These are phyloP conservation scores for Lepus oiostolus DNA, from an alignment of 2,797 vertebrate species.

Conservation along the genomic window DNA sequence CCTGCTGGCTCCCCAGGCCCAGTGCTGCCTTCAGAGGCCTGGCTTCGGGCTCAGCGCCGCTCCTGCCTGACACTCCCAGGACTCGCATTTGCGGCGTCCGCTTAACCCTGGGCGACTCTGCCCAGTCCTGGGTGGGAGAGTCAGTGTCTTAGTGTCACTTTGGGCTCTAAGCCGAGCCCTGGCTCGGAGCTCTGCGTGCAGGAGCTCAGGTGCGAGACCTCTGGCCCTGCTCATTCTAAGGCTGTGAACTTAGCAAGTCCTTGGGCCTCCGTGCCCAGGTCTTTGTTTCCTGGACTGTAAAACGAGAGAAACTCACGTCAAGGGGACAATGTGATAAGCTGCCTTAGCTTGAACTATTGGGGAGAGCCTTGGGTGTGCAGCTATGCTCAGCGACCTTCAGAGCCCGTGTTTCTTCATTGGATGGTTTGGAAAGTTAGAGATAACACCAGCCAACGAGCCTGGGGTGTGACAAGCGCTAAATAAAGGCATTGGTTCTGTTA, in stretches of 20 bases:
- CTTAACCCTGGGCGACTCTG: background rate
- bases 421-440: constrained; percentile 27
- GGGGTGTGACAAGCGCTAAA: background rate
- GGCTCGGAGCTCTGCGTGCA: background rate
- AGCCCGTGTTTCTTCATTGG: background rate
- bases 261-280: background rate
- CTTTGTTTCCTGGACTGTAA: background rate
- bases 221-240: background rate
- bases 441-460: background rate
- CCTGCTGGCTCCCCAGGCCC: background rate
- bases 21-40: background rate
- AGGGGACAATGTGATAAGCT: background rate
- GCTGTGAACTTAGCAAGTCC: background rate
- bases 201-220: background rate
- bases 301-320: background rate
- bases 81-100: background rate
- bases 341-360: background rate
- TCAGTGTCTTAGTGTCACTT: background rate
- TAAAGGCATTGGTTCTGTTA: background rate
- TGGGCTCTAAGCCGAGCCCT: background rate
- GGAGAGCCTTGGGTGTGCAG: background rate
- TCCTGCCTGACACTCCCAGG: background rate
- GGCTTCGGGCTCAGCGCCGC: too few species aligned
- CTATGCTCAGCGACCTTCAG: background rate
- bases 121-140: background rate